Base-by-base conservation (phyloP, 2,113 vertebrate genomes). In the Callorhinus ursinus region DNA sequence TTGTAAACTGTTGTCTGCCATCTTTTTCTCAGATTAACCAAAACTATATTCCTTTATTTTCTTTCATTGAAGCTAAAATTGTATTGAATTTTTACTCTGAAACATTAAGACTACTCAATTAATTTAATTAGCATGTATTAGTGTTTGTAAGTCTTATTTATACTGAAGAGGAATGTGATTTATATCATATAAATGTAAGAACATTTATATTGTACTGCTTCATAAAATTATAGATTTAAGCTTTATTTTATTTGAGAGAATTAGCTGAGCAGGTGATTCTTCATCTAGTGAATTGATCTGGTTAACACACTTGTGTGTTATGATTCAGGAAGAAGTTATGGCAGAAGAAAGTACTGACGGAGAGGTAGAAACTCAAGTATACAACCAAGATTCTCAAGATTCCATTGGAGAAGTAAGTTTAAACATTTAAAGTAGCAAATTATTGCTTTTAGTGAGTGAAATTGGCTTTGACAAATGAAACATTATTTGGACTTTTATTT, bases 301-400 rank as follows among this genome's bases (percentile, higher is more conserved):
- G 8, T 21, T 95, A 79, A 94, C 63, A 85, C 11, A 36, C 8
- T 91, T 80, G 21, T 65, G 0, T 22, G 0, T 97, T 14, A 53
- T 96, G 3, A 97, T 97, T 93, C 96, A 99, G 99, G 99, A 99
- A 98, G 99, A 99, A 97, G 98, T 99, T 86, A 98, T 99, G 96
- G 98, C 98, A 79, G 99, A 99, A 97, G 99, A 99, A 97, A 99
- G 99, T 86, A 99, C 99, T 86, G 99, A 99, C 79, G 99, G 99
- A 59, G 99, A 99, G 69, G 98, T 99, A 19, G 99, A 99, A 94
- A 98, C 99, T 80, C 99, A 99, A 21, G 98, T 98, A 21, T 99
- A 99, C 95, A 99, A 98, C 95, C 99, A 99, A 88, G 99, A 99
- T n/a, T 99, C 98, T 28, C 99, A 99, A 90, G 99, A 99, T 93